These are phyloP conservation scores for Brachionus koreanus DNA, from an alignment of 1,140 invertebrate species.

Conservation along the genomic window DNA sequence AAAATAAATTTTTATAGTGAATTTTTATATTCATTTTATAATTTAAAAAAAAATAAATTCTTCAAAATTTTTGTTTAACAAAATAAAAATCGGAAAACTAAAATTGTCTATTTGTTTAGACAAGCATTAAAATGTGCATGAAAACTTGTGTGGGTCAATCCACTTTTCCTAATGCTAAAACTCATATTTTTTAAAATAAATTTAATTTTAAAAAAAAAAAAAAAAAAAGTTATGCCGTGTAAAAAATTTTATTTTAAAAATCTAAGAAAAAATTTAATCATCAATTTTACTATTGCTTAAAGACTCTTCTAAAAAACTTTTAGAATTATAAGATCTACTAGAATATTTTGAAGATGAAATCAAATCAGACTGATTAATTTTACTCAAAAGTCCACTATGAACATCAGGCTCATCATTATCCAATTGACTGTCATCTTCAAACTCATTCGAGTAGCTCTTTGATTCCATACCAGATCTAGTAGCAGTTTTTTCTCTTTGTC, in stretches of 20 bases:
- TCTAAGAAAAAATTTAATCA: background rate
- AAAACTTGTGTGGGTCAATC: too few relatives aligned
- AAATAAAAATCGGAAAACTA: too few relatives aligned
- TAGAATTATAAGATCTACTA: conserved; percentile 14
- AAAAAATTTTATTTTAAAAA: too few relatives aligned
- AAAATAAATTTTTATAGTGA: background rate
- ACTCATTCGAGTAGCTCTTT: conserved; percentile 6
- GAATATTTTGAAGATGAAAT: background rate
- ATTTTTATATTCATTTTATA: background rate
- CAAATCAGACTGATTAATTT: conserved; percentile 28
- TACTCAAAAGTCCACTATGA: conserved; percentile 5
- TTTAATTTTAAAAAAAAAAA: conserved; percentile 11
- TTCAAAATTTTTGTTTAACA: too few relatives aligned
- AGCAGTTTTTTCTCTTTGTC: background rate
- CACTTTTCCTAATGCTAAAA: background rate
- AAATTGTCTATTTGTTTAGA: too few relatives aligned
- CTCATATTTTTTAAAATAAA: background rate
- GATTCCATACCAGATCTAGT: conserved; percentile 10
- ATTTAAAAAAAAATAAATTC: background rate
- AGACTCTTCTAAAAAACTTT: conserved; percentile 24
- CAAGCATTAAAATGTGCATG: too few relatives aligned
- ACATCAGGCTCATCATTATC: background rate
- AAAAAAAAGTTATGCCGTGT: too few relatives aligned
- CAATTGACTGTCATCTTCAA: conserved; percentile 26
- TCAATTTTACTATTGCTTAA: background rate